Conservation (phyloP, 2,797 vertebrate species). For the Triplophysa yarkandensis region DNA sequence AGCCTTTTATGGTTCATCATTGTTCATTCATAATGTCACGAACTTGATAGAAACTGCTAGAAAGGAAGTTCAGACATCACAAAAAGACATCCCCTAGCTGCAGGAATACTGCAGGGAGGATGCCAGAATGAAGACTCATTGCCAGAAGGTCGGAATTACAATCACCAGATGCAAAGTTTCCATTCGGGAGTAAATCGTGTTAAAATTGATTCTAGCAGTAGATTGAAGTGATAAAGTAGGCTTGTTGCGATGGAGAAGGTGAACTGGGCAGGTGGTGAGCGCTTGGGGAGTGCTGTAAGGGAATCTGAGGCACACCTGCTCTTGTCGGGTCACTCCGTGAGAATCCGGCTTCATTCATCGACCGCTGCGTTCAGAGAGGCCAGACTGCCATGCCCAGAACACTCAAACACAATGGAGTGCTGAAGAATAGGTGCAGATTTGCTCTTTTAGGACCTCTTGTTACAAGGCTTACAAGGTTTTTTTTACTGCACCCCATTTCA, state of each 20-base stretch:
- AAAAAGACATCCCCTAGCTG: conserved; percentile 39
- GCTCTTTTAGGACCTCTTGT: conserved; percentile 38
- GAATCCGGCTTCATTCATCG: conserved; percentile 72
- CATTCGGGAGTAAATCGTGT: conserved; percentile 57
- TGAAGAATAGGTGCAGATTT: conserved; percentile 61
- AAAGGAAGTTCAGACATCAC: conserved; percentile 33
- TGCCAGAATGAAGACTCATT: background rate
- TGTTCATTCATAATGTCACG: conserved; percentile 63
- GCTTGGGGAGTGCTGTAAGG: conserved; percentile 67
- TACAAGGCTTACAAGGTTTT: conserved; percentile 20
- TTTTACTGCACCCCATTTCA: conserved; percentile 29
- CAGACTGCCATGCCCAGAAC: conserved; percentile 57
- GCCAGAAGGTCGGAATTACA: conserved; percentile 17
- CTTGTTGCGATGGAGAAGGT: conserved; percentile 43
- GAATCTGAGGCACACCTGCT: conserved; percentile 79
- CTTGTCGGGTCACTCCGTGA: conserved; percentile 71
- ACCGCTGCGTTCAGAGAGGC: conserved; percentile 63
- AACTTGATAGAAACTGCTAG: conserved; percentile 60
- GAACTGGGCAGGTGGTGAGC: conserved; percentile 59
- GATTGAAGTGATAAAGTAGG: conserved; percentile 39
- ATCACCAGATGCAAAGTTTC: conserved; percentile 18
- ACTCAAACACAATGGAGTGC: conserved; percentile 67
- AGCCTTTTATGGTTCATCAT: conserved; percentile 57
- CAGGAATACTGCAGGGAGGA: conserved; percentile 11
- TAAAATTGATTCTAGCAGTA: conserved; percentile 48